These are phyloP conservation scores for Cygnus atratus DNA, from an alignment of 2,113 vertebrate genomes.

Conservation along the genomic window DNA sequence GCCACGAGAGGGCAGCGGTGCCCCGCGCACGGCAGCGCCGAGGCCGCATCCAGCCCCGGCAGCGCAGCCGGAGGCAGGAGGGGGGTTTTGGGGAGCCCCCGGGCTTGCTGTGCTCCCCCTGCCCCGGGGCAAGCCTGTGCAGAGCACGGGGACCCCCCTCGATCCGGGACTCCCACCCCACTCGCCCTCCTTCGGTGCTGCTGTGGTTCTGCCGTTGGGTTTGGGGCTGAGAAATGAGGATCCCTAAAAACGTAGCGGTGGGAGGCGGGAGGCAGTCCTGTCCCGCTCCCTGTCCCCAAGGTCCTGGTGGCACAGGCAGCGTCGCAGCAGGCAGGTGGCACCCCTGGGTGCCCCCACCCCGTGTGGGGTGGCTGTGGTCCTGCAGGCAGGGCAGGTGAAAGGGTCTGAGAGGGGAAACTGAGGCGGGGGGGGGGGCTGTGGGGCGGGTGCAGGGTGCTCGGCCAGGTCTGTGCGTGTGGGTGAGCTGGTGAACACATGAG, in stretches of 20 bases:
- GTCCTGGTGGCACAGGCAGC: not conserved
- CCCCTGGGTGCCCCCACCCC: not conserved
- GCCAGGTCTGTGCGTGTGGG: fast-evolving
- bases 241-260: not conserved
- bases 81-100: too few species aligned
- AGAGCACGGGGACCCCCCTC: not conserved
- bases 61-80: not conserved
- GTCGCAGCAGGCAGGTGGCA: not conserved
- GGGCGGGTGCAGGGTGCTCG: fast-evolving
- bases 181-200: too few species aligned
- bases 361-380: not conserved
- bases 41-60: not conserved
- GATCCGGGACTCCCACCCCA: not conserved
- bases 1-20: constrained; percentile 60
- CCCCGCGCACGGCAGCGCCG: not conserved
- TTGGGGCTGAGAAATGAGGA: not conserved
- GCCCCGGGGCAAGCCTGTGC: not conserved
- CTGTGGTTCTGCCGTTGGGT: not conserved
- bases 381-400: not conserved
- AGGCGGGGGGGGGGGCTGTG: not conserved
- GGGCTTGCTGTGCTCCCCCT: not conserved
- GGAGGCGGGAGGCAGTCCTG: not conserved
- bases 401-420: constrained; percentile 5
- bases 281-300: not conserved
- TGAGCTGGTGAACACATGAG: not conserved